Conservation (phyloP, 2,113 vertebrate species). For the Scomber japonicus region DNA sequence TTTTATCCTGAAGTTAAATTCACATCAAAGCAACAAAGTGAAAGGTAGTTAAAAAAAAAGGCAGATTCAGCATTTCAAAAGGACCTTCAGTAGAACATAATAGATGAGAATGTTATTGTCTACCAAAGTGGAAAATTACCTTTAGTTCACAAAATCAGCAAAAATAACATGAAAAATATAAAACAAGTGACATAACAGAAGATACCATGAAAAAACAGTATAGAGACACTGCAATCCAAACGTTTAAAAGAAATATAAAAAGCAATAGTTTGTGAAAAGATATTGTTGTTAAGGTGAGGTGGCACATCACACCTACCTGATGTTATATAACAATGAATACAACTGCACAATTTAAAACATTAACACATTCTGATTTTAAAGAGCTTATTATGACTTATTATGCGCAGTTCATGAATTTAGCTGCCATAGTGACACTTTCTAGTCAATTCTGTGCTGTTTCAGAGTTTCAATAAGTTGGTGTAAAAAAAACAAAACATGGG, state of each 20-base stretch:
- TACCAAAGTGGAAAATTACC: no score
- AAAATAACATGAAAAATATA: no score
- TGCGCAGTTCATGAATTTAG: conserved; percentile 6
- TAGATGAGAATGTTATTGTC: no score
- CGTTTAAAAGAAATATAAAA: no score
- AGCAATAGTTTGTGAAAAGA: not conserved
- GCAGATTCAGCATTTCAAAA: not conserved
- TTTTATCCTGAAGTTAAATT: not conserved
- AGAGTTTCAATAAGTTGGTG: conserved; percentile 2
- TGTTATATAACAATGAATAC: not conserved
- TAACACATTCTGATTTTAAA: not conserved
- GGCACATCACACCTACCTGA: not conserved
- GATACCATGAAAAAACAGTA: no score
- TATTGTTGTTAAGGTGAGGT: not conserved
- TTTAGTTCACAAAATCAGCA: no score
- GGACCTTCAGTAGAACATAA: not conserved
- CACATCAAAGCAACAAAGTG: not conserved
- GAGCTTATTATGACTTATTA: not conserved
- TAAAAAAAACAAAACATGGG: conserved; percentile 11
- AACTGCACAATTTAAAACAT: conserved; percentile 6
- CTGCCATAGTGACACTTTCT: conserved; percentile 7
- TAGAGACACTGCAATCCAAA: no score
- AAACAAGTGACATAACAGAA: no score
- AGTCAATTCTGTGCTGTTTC: not conserved
- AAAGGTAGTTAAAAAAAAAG: not conserved